Base-by-base conservation (phyloP, 1,140 invertebrate genomes). In the Linepithema humile region DNA sequence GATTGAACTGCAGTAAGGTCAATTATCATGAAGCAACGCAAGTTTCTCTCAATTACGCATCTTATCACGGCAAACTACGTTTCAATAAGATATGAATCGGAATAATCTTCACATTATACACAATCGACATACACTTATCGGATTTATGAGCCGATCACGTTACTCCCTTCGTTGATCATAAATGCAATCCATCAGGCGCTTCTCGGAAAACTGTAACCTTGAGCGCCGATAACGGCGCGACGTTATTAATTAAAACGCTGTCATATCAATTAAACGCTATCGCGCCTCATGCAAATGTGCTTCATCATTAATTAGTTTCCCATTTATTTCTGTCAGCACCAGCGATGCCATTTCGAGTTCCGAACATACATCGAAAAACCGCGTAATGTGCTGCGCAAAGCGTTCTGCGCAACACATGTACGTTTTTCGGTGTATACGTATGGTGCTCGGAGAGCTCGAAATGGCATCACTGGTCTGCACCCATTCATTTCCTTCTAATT, bases 161-260 rank as follows among this genome's bases (percentile, higher is more conserved):
- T 74, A 74, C 38, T 75, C 38, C 59, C 7, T 29, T 35, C n/a
- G 9, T 2, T 17, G 38, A 43, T 62, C 26, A 12, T 15, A 75
- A 75, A 75, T 23, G 40, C 57, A 17, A 74, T 60, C 26, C 38
- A 12, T 62, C 12, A 32, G 40, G 38, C n/a, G 15, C 6, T 78
- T 17, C 32, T 69, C n/a, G 26, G 35, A 53, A 80, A 80, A 70
- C 6, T 29, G 26, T 12, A 32, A 69, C 75, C 35, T 80, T 80
- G 75, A 55, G 23, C 23, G 17, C 17, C 23, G 43, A 38, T 55
- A 55, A 78, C 50, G 15, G 29, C 12, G 45, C 64, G 23, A 20
- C 23, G 32, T 4, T 26, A 35, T 65, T 65, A 77, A 80, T 55
- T 80, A 55, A 40, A 23, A 32, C 60, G 15, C 43, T 12, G 62